Percentiles rank a stretch among this genome's conserved stretches.
phyloP scores from a whole-genome alignment of 1,140 invertebrate genomes.

The Brachionus angularis region DNA sequence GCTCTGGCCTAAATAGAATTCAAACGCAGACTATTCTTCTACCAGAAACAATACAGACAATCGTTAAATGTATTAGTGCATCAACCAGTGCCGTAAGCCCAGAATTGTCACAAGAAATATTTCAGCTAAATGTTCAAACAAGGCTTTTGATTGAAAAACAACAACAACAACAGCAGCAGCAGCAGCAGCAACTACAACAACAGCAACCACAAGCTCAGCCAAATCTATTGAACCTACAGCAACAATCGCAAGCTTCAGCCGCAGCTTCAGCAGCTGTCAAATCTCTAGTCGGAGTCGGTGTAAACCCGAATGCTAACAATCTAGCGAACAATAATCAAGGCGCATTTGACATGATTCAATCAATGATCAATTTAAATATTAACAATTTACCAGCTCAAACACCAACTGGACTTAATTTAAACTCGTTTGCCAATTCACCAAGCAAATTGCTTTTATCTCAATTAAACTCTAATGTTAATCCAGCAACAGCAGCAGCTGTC shows the following conservation, averaged over 20 bases:
- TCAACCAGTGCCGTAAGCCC: slow-evolving; percentile 45
- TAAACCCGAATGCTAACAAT: background rate
- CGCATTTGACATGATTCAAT: slow-evolving; percentile 1
- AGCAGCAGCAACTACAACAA: slow-evolving; percentile 19
- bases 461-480: slow-evolving; percentile 16
- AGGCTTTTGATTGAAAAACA: slow-evolving; percentile 49
- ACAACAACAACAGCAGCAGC: slow-evolving; percentile 45
- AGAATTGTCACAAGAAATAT: slow-evolving; percentile 45
- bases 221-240: background rate
- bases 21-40: slow-evolving; percentile 44
- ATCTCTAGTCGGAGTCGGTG: background rate
- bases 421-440: slow-evolving; percentile 30
- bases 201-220: background rate
- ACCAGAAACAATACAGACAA: slow-evolving; percentile 44
- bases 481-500: background rate
- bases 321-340: too few species aligned
- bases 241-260: background rate
- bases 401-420: background rate
- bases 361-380: slow-evolving; percentile 22
- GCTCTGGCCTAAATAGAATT: slow-evolving; percentile 47
- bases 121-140: slow-evolving; percentile 38
- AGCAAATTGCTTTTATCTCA: slow-evolving; percentile 13
- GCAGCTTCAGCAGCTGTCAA: background rate
- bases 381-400: background rate
- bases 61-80: slow-evolving; percentile 37